phyloP scores from a whole-genome alignment of 1,140 invertebrate genomes.

The Neuroterus valhalla region DNA sequence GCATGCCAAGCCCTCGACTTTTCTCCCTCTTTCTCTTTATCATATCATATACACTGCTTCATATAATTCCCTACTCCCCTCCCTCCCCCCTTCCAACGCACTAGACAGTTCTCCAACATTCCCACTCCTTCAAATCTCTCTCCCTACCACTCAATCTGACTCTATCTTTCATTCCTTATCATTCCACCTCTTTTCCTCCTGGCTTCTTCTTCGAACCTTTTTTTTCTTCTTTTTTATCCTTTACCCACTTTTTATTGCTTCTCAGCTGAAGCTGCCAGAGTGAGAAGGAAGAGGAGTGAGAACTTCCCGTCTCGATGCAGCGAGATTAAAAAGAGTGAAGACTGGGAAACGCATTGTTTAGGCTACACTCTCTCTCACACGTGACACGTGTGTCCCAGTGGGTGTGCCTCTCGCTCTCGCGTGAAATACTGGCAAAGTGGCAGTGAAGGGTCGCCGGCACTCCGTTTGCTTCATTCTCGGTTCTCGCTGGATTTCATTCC shows the following conservation, averaged over 20 bases:
- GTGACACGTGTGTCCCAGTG: slow-evolving; percentile 51
- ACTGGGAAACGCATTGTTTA: slow-evolving; percentile 67
- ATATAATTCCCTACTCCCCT: not conserved
- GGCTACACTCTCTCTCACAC: slow-evolving; percentile 57
- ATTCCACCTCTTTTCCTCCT: slow-evolving; percentile 33
- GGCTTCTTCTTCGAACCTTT: slow-evolving; percentile 41
- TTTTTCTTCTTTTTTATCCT: slow-evolving; percentile 33
- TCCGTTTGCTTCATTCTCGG: slow-evolving; percentile 11
- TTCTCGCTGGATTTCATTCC: slow-evolving; percentile 26
- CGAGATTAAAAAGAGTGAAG: slow-evolving; percentile 57
- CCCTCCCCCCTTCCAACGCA: slow-evolving; percentile 29
- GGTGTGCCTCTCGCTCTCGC: slow-evolving; percentile 55
- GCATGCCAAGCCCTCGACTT: slow-evolving; percentile 38
- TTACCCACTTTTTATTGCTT: not conserved
- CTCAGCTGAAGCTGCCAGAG: slow-evolving; percentile 33
- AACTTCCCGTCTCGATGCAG: slow-evolving; percentile 43
- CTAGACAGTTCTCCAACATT: not conserved
- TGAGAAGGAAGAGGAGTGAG: slow-evolving; percentile 44
- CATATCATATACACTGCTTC: slow-evolving; percentile 1
- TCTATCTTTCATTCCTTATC: slow-evolving; percentile 38
- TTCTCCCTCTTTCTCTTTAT: slow-evolving; percentile 19
- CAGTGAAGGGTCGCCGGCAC: slow-evolving; percentile 36
- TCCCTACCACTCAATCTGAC: slow-evolving; percentile 34
- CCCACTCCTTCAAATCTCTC: slow-evolving; percentile 15
- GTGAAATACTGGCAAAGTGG: slow-evolving; percentile 60